Percentiles rank a stretch among this genome's conserved stretches.
These are phyloP conservation scores for Takifugu bimaculatus DNA, from an alignment of 2,113 vertebrate species.

Conservation along the genomic window DNA sequence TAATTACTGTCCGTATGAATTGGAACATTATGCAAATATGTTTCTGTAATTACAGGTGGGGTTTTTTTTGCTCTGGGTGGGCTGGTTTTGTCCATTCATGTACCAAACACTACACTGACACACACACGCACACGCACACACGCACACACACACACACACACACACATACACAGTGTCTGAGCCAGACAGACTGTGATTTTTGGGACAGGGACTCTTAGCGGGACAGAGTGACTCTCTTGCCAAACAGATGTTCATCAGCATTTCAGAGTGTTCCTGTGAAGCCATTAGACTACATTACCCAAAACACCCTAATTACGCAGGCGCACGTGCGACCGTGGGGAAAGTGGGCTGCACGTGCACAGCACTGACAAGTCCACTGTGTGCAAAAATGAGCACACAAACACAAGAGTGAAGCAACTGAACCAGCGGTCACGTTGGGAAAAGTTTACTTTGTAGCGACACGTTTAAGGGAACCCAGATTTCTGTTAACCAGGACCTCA, in stretches of 20 bases:
- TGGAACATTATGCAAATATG: slow-evolving; percentile 16
- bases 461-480: too few species aligned
- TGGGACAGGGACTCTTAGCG: too few species aligned
- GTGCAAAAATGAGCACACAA: not conserved
- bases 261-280: slow-evolving; percentile 65
- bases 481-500: too few species aligned
- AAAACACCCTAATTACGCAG: slow-evolving; percentile 60
- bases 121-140: too few species aligned
- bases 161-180: too few species aligned
- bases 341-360: slow-evolving; percentile 6
- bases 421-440: too few species aligned
- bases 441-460: too few species aligned
- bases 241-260: slow-evolving; percentile 71
- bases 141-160: too few species aligned
- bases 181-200: too few species aligned
- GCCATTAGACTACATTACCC: slow-evolving; percentile 62
- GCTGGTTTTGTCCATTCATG: slow-evolving; percentile 16
- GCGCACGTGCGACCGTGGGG: slow-evolving; percentile 35
- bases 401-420: not conserved
- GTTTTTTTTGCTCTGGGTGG: not conserved
- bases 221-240: slow-evolving; percentile 27
- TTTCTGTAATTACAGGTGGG: slow-evolving; percentile 32
- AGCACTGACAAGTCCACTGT: not conserved
- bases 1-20: slow-evolving; percentile 13
- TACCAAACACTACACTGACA: slow-evolving; percentile 10